Evolutionary conservation across 2,888 invertebrate species (phyloP).

Genomic region (Apamea anceps): DNA sequence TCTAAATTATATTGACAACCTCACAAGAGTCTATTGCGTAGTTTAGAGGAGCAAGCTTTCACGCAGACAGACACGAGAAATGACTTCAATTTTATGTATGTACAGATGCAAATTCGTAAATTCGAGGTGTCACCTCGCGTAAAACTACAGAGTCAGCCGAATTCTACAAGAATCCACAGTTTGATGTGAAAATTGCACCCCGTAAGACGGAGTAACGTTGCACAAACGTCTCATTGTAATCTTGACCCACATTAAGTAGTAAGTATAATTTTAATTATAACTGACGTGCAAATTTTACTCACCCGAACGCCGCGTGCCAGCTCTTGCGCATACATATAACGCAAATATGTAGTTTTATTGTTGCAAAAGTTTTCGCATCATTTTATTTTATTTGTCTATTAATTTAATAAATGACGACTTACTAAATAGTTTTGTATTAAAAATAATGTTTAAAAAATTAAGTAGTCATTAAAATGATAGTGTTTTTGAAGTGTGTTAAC

Average conservation of each 20-base stretch:
- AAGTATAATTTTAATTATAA: constrained; percentile 72
- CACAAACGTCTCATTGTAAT: constrained; percentile 71
- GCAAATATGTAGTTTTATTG: constrained; percentile 47
- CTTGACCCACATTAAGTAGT: constrained; percentile 77
- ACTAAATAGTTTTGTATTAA: constrained; percentile 22
- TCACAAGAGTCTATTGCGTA: neutral
- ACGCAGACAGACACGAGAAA: neutral
- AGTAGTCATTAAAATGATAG: no score
- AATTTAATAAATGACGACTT: constrained; percentile 24
- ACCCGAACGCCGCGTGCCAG: constrained; percentile 39
- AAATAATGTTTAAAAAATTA: neutral
- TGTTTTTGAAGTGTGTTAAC: no score
- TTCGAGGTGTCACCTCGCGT: constrained; percentile 4
- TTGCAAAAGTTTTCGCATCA: constrained; percentile 43
- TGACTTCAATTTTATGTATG: neutral
- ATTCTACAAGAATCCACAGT: constrained; percentile 6
- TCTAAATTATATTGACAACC: neutral
- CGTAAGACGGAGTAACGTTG: constrained; percentile 52
- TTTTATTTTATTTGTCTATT: constrained; percentile 27
- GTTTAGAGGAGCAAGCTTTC: neutral
- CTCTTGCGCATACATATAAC: constrained; percentile 54
- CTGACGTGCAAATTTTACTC: constrained; percentile 62
- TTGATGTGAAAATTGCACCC: constrained; percentile 59
- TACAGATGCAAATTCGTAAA: neutral
- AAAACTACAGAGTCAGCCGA: neutral